These are phyloP conservation scores for Bombus breviceps DNA, from an alignment of 1,140 invertebrate genomes.

Conservation along the genomic window DNA sequence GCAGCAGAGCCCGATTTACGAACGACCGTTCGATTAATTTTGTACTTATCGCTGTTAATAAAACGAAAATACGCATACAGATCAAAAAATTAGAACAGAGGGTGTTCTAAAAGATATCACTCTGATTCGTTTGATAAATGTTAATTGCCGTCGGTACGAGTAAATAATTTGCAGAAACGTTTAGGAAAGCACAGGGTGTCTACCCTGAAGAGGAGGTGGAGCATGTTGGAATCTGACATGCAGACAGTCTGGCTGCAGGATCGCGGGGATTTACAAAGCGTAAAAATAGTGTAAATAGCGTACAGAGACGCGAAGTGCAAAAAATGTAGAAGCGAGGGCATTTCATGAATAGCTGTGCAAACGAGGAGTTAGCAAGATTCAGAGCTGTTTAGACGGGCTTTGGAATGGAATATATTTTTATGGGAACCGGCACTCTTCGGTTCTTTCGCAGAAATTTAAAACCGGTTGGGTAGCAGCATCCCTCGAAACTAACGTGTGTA, in stretches of 20 bases:
- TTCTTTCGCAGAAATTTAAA: slow-evolving; percentile 5
- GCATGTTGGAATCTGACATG: not conserved
- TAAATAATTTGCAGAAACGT: slow-evolving; percentile 17
- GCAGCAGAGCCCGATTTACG: too few species aligned
- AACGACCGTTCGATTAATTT: not conserved
- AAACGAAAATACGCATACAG: too few species aligned
- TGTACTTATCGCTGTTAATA: too few species aligned
- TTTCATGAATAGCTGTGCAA: slow-evolving; percentile 42
- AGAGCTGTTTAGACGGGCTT: slow-evolving; percentile 23
- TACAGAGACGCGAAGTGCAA: slow-evolving; percentile 39
- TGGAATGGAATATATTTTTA: slow-evolving; percentile 19
- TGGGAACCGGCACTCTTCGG: not conserved
- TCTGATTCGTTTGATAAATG: not conserved
- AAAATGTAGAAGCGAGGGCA: slow-evolving; percentile 13
- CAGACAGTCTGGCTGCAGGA: slow-evolving; percentile 19
- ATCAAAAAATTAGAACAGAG: too few species aligned
- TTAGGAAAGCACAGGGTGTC: not conserved
- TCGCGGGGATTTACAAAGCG: slow-evolving; percentile 8
- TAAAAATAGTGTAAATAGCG: slow-evolving; percentile 35
- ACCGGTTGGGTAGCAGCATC: not conserved
- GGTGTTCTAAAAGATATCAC: not conserved
- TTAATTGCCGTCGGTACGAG: not conserved
- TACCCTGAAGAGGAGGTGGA: not conserved
- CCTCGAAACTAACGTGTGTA: not conserved
- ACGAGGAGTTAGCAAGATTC: slow-evolving; percentile 26